Evolutionary conservation across 2,888 invertebrate genomes (phyloP), one percentile per base, ranked within the genome.

Genomic region (Lithophane ornitopus): DNA sequence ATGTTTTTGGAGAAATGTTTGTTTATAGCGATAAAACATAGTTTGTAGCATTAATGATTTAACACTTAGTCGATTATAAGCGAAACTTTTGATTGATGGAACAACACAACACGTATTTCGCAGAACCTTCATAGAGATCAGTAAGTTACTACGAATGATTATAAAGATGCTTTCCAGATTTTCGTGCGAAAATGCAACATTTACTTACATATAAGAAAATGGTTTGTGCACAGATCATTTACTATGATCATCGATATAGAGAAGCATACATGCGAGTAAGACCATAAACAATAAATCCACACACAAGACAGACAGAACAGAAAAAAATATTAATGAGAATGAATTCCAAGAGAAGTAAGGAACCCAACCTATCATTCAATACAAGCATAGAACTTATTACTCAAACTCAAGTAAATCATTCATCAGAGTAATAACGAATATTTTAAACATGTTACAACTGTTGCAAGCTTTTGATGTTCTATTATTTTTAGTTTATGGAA

Each of bases 321-420:
- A 34, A 34, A 34, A 39, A 41, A 41, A 41, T 41, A 34, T 34
- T 34, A 34, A 34, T 34, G 4, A 34, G 9, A 41, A 41, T 41
- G 41, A 41, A 41, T 41, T 41, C 26, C 11, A n/a, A 44, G 22
- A 28, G 19, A 1, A 0, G 6, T 49, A 67, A 0, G 68, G 58
- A 59, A 74, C 81, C 70, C 81, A 44, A 84, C 11, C 14, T 1
- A 58, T 69, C 68, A 41, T 56, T 56, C 70, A 69, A 52, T 71
- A 58, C 63, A 6, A 34, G 6, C 6, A 34, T 34, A 34, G 4
- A 6, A 34, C 6, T 34, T 34, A 34, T 34, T 6, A 34, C 34
- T 6, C 6, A 34, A 19, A 4, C 19, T 14, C 26, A 56, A 69
- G n/a, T 80, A 80, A 80, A 82, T 82, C 84, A 69, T 58, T 82